Conservation (phyloP, 2,113 vertebrate species). For the Ascaphus truei region DNA sequence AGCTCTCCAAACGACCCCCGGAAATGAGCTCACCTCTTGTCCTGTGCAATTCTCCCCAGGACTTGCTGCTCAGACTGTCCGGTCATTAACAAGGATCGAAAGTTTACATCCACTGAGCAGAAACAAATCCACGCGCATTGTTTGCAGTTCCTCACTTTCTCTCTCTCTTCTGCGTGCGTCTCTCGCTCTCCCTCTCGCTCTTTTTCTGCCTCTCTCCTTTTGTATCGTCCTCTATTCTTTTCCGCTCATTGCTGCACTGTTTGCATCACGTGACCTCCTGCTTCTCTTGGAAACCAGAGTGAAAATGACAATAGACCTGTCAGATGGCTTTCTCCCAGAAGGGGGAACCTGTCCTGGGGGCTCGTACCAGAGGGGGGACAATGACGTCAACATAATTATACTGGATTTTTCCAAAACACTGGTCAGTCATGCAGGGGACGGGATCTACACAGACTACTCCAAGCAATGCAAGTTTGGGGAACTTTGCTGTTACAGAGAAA, state of each 20-base stretch:
- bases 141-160: neutral
- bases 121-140: too few relatives aligned
- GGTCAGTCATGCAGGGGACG: too few relatives aligned
- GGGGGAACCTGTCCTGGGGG: neutral
- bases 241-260: neutral
- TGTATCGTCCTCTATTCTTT: neutral
- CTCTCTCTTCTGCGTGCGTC: neutral
- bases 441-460: too few relatives aligned
- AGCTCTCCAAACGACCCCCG: too few relatives aligned
- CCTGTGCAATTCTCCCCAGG: too few relatives aligned
- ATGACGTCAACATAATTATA: neutral
- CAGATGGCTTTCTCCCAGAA: neutral
- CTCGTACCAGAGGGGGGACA: constrained; percentile 19
- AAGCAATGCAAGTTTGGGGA: too few relatives aligned
- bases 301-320: constrained; percentile 4
- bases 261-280: constrained; percentile 24
- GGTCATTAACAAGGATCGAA: too few relatives aligned
- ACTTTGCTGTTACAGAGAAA: too few relatives aligned
- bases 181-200: neutral
- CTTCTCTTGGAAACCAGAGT: constrained; percentile 19
- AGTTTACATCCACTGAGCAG: too few relatives aligned
- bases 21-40: too few relatives aligned
- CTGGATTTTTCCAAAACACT: too few relatives aligned
- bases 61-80: too few relatives aligned
- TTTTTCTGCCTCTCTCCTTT: neutral